phyloP scores from a whole-genome alignment of 2,113 vertebrate genomes.

The Paramisgurnus dabryanus region DNA sequence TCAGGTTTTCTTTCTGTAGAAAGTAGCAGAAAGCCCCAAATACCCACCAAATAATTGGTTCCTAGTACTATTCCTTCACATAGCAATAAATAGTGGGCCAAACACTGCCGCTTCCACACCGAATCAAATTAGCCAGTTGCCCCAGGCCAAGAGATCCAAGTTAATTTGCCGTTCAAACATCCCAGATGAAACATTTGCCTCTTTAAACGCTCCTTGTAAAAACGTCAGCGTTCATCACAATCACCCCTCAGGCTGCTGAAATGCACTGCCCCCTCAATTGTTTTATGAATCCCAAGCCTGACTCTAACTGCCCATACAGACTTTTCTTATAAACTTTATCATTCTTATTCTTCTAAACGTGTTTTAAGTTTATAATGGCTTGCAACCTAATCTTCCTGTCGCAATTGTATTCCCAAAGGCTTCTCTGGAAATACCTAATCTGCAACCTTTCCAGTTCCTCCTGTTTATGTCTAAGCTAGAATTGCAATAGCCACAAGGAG shows the following conservation, averaged over 20 bases:
- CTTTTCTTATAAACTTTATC: not conserved
- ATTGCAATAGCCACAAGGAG: not conserved
- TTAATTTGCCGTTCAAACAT: slow-evolving; percentile 53
- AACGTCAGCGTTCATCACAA: slow-evolving; percentile 47
- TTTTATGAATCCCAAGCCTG: not conserved
- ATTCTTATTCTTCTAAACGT: not conserved
- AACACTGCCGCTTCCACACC: not conserved
- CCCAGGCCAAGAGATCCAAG: slow-evolving; percentile 43
- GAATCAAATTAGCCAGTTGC: slow-evolving; percentile 53
- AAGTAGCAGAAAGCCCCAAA: too few species aligned
- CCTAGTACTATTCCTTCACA: not conserved
- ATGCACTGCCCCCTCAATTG: not conserved
- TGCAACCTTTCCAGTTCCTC: slow-evolving; percentile 26
- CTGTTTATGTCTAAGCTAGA: not conserved
- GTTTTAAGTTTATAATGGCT: slow-evolving; percentile 1
- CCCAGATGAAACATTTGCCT: slow-evolving; percentile 51
- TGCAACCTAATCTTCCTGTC: not conserved
- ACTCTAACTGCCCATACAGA: not conserved
- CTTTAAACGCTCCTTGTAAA: slow-evolving; percentile 49
- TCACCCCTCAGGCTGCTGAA: slow-evolving; percentile 24
- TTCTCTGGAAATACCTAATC: slow-evolving; percentile 4
- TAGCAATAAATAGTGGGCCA: not conserved
- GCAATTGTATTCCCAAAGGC: not conserved
- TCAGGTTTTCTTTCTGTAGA: too few species aligned
- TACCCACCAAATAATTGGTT: not conserved